Conservation (phyloP, 1,140 invertebrate species). For the Drosophila ohnishii region DNA sequence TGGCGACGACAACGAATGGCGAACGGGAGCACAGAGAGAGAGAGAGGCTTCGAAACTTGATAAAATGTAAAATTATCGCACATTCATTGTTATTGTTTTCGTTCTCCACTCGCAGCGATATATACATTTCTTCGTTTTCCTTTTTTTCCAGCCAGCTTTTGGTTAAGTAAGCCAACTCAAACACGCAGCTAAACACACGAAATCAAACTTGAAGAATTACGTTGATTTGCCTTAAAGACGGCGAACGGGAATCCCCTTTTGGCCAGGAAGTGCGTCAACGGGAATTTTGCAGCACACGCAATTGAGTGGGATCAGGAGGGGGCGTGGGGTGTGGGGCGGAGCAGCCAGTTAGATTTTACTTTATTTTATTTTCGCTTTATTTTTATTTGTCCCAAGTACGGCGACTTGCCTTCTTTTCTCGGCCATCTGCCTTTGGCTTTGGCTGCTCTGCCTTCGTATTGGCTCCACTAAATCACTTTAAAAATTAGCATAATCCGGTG, state of each 20-base stretch:
- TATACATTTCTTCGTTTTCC: constrained; percentile 24
- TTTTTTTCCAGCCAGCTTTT: constrained; percentile 36
- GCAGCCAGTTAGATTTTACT: constrained; percentile 72
- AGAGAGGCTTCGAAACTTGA: constrained; percentile 66
- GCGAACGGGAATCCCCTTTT: constrained; percentile 28
- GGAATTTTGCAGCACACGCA: constrained; percentile 69
- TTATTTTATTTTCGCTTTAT: constrained; percentile 69
- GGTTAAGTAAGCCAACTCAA: constrained; percentile 75
- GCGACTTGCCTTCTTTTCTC: constrained; percentile 15
- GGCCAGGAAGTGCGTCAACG: constrained; percentile 69
- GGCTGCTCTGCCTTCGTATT: constrained; percentile 51
- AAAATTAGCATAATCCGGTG: constrained; percentile 81
- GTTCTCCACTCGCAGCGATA: constrained; percentile 22
- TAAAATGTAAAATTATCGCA: constrained; percentile 82
- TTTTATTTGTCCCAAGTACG: constrained; percentile 53
- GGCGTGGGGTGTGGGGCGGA: not conserved
- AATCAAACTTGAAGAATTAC: constrained; percentile 80
- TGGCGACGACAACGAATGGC: constrained; percentile 70
- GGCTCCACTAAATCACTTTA: constrained; percentile 80
- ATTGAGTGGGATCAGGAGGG: constrained; percentile 34
- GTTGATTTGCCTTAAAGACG: constrained; percentile 68
- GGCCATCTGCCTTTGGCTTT: constrained; percentile 36
- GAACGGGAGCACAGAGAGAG: constrained; percentile 14
- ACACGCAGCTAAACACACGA: constrained; percentile 72
- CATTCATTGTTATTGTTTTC: constrained; percentile 81